A percentile compares a stretch with the other conserved stretches of the same genome.
Evolutionary conservation across 1,140 invertebrate genomes (phyloP).

Genomic region (Leptonema lineaticorne): DNA sequence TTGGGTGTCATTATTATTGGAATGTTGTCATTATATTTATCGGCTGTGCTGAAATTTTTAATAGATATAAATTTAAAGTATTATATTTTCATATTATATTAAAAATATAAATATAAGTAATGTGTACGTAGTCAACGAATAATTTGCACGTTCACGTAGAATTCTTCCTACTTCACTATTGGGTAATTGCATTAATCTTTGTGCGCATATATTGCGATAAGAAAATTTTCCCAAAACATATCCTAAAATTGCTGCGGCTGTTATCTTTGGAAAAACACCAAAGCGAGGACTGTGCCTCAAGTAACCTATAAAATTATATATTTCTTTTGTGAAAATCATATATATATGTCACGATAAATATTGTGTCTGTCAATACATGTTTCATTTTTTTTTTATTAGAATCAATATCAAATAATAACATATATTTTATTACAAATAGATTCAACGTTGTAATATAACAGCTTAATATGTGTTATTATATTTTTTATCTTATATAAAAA

Average conservation of each 20-base stretch:
- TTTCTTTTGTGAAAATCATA: background rate
- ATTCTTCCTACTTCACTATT: slow-evolving; percentile 4
- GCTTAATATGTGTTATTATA: background rate
- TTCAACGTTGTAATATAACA: background rate
- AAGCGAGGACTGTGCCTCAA: background rate
- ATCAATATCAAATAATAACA: background rate
- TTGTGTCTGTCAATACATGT: background rate
- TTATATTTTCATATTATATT: background rate
- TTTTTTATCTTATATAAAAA: background rate
- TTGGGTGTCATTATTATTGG: background rate
- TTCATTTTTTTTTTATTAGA: background rate
- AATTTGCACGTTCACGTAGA: background rate
- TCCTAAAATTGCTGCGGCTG: background rate
- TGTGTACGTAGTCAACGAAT: background rate
- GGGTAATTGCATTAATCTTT: slow-evolving; percentile 16
- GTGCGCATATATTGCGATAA: slow-evolving; percentile 12
- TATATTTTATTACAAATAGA: background rate
- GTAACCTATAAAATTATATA: slow-evolving; percentile 19
- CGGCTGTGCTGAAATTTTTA: too few relatives aligned
- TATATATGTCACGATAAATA: background rate
- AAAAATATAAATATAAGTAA: background rate
- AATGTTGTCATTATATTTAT: background rate
- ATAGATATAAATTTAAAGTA: background rate
- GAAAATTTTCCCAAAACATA: slow-evolving; percentile 21
- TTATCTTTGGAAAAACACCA: slow-evolving; percentile 2